phyloP scores from a whole-genome alignment of 2,113 vertebrate species.

The Irena cyanogastra region DNA sequence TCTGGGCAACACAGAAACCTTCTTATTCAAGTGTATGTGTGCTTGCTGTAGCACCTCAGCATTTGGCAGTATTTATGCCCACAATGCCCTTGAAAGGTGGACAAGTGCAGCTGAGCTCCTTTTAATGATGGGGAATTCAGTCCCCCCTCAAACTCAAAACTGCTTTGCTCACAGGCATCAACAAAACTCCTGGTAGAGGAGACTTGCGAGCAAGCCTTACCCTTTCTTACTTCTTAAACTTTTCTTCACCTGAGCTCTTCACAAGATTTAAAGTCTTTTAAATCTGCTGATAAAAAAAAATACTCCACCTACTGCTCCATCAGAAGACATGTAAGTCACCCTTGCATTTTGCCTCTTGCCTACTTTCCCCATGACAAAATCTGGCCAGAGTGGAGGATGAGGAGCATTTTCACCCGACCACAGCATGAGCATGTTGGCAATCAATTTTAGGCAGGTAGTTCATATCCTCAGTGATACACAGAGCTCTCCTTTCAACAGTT shows the following conservation, averaged over 20 bases:
- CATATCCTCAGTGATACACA: fast-evolving
- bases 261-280: background rate
- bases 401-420: background rate
- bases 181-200: background rate
- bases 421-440: background rate
- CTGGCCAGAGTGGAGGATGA: background rate
- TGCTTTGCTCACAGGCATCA: background rate
- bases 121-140: background rate
- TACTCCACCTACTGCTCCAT: background rate
- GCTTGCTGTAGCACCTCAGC: background rate
- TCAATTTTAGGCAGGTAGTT: background rate
- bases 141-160: background rate
- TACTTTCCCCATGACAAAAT: background rate
- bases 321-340: background rate
- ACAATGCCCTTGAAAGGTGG: background rate
- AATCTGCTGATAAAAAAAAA: background rate
- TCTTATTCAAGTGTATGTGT: background rate
- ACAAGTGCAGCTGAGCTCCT: background rate
- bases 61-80: background rate
- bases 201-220: background rate
- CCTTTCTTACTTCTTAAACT: background rate
- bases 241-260: background rate
- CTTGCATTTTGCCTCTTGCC: background rate
- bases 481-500: background rate
- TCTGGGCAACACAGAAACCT: background rate